phyloP scores from a whole-genome alignment of 2,113 vertebrate genomes.

The Pipra filicauda region DNA sequence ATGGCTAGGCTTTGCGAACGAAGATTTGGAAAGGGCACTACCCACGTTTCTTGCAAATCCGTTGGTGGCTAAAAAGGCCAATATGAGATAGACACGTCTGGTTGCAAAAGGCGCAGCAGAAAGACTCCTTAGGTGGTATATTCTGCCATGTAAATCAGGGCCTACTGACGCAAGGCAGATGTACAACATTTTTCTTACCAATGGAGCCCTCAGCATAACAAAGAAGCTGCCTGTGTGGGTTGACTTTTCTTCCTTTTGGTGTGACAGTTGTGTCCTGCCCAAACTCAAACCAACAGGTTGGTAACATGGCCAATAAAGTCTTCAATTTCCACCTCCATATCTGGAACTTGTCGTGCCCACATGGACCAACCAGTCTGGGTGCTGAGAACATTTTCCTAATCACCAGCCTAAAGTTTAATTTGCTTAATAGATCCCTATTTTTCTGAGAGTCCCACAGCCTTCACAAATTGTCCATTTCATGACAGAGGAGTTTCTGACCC shows the following conservation, averaged over 20 bases:
- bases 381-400: not conserved
- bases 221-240: not conserved
- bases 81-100: no score
- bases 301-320: accelerated
- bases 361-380: accelerated
- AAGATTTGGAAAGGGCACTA: no score
- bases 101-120: no score
- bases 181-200: not conserved
- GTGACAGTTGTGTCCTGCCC: not conserved
- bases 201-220: not conserved
- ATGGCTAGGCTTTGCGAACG: no score
- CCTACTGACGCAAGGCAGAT: not conserved
- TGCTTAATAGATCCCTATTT: not conserved
- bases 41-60: no score
- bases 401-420: not conserved
- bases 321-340: not conserved
- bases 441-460: not conserved
- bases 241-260: not conserved
- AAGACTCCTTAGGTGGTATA: no score
- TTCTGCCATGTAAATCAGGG: not conserved
- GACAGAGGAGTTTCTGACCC: not conserved
- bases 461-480: not conserved
- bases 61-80: no score
- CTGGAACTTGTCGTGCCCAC: not conserved
- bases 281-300: not conserved